A percentile compares a stretch with the other conserved stretches of the same genome.
phyloP scores from a whole-genome alignment of 2,113 vertebrate genomes.

The Lagopus leucura region DNA sequence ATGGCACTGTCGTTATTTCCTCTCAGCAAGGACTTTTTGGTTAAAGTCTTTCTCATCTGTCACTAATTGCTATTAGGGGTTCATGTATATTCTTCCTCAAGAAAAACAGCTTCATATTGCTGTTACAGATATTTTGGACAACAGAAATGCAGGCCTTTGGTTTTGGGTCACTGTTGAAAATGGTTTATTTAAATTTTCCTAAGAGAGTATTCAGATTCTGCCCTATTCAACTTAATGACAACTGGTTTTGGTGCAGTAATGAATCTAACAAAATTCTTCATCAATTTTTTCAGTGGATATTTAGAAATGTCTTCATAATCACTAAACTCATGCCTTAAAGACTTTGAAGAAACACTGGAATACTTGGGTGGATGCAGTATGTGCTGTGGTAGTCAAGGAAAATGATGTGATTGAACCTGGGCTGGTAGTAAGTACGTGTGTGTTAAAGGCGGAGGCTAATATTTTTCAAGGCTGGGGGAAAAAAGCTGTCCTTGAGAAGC shows the following conservation, averaged over 20 bases:
- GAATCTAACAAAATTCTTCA: background rate
- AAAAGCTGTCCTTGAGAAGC: background rate
- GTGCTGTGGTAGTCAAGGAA: background rate
- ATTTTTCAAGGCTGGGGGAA: background rate
- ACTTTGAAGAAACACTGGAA: background rate
- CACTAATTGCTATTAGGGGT: background rate
- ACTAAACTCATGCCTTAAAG: background rate
- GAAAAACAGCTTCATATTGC: slow-evolving; percentile 56
- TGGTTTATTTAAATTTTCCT: background rate
- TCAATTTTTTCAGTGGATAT: background rate
- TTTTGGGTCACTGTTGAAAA: background rate
- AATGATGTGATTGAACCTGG: background rate
- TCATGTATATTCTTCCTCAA: slow-evolving; percentile 41
- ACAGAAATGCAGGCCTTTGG: background rate
- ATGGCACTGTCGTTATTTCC: background rate
- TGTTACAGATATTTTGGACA: slow-evolving; percentile 22
- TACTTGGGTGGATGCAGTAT: too few relatives aligned
- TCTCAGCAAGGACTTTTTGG: background rate
- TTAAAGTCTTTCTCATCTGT: background rate
- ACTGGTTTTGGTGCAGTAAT: background rate
- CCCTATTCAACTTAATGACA: background rate
- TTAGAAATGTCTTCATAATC: background rate
- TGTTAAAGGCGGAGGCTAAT: background rate
- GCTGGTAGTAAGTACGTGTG: background rate
- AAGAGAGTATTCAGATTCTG: background rate